phyloP scores from a whole-genome alignment of 2,113 vertebrate species.

The Gnathonemus longibarbis region DNA sequence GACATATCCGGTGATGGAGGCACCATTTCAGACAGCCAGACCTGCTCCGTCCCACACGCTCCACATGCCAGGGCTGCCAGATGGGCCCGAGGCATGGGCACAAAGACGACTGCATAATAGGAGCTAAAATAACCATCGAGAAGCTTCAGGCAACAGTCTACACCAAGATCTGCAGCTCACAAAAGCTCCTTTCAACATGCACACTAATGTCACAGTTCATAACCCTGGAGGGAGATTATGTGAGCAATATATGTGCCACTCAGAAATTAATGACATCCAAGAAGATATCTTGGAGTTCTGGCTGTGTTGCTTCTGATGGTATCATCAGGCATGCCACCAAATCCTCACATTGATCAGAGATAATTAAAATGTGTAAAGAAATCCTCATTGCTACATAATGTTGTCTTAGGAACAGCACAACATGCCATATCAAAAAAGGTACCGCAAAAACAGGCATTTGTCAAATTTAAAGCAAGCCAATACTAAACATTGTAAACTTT shows the following conservation, averaged over 20 bases:
- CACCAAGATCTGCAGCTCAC: neutral
- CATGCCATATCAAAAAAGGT: neutral
- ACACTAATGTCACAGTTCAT: neutral
- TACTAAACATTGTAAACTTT: neutral
- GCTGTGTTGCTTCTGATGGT: neutral
- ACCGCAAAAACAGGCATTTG: neutral
- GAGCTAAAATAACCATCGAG: neutral
- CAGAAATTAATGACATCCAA: neutral
- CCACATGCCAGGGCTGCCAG: neutral
- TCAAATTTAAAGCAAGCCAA: neutral
- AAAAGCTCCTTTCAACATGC: neutral
- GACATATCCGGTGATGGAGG: neutral
- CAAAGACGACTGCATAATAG: neutral
- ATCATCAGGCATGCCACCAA: neutral
- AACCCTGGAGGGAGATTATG: neutral
- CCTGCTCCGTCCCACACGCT: neutral
- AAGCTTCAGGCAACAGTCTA: neutral
- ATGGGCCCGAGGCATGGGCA: neutral
- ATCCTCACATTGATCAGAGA: neutral
- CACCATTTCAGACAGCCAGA: neutral
- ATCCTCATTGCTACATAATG: neutral
- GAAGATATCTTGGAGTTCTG: neutral
- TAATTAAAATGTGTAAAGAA: constrained; percentile 1
- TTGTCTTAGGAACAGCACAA: neutral
- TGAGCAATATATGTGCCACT: neutral